Percentiles rank a stretch among this genome's conserved stretches.
Evolutionary conservation across 2,888 invertebrate genomes (phyloP).

Genomic region (Halocaridina rubra): DNA sequence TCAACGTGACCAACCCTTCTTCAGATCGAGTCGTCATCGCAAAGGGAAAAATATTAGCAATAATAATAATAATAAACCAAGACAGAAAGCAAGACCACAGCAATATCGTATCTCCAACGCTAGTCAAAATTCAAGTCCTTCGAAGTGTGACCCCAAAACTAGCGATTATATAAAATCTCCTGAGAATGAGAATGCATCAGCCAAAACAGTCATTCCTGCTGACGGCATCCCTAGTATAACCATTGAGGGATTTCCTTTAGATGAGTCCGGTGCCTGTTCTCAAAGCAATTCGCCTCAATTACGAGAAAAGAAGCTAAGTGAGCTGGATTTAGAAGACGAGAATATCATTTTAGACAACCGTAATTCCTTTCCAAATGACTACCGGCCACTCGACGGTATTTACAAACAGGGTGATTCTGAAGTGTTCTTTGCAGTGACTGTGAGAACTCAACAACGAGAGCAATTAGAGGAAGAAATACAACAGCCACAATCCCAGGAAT

Average conservation of each 20-base stretch:
- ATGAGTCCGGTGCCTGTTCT: too few relatives aligned
- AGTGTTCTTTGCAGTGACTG: neutral
- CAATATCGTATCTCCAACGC: too few relatives aligned
- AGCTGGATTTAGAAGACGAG: too few relatives aligned
- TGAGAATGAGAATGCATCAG: neutral
- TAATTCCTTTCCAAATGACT: too few relatives aligned
- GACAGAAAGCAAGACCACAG: too few relatives aligned
- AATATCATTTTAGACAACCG: too few relatives aligned
- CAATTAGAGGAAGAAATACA: neutral
- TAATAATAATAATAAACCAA: too few relatives aligned
- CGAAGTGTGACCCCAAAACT: neutral
- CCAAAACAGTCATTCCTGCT: neutral
- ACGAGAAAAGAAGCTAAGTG: too few relatives aligned
- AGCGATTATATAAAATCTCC: neutral
- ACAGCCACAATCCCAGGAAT: neutral
- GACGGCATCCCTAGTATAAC: neutral
- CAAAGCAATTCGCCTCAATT: too few relatives aligned
- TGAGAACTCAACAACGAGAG: neutral
- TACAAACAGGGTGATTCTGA: neutral
- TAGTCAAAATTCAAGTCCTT: neutral
- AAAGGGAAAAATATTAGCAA: too few relatives aligned
- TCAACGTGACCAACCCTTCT: slow-evolving; percentile 22
- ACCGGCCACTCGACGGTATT: neutral
- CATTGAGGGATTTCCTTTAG: neutral
- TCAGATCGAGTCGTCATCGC: neutral